These are phyloP conservation scores for Atta texana DNA, from an alignment of 1,140 invertebrate species.

Conservation along the genomic window DNA sequence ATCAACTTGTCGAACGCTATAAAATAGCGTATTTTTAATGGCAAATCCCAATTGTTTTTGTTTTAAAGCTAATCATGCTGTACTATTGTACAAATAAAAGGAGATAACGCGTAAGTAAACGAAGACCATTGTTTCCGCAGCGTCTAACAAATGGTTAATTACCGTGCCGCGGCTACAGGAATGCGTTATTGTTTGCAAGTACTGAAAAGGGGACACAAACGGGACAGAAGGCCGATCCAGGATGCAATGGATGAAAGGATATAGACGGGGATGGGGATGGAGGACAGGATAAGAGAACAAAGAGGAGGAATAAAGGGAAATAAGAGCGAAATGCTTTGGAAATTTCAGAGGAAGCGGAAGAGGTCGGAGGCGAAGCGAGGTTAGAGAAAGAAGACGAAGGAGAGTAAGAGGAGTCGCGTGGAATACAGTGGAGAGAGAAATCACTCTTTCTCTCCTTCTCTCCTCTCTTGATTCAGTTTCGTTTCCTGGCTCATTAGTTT, in stretches of 20 bases:
- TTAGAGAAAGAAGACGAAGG: not conserved
- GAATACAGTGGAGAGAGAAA: not conserved
- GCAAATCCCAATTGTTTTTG: not conserved
- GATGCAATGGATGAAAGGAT: constrained; percentile 20
- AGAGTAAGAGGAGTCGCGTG: not conserved
- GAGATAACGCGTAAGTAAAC: constrained; percentile 25
- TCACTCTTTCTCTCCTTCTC: not conserved
- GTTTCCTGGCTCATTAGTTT: constrained; percentile 55
- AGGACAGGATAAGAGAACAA: constrained; percentile 18
- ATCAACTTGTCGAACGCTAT: not conserved
- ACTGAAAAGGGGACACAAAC: constrained; percentile 41
- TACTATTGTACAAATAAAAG: constrained; percentile 25
- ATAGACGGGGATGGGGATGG: not conserved
- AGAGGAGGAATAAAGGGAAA: constrained; percentile 34
- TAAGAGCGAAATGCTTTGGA: constrained; percentile 29
- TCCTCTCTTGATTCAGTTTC: constrained; percentile 32
- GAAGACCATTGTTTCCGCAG: constrained; percentile 37
- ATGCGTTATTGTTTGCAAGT: constrained; percentile 61
- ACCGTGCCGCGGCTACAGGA: constrained; percentile 14
- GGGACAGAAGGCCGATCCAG: constrained; percentile 31
- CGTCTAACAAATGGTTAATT: constrained; percentile 58
- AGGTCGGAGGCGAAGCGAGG: constrained; percentile 13
- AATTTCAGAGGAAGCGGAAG: constrained; percentile 38
- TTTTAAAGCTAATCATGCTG: constrained; percentile 23
- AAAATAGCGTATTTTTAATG: not conserved